Conservation (phyloP, 2,113 vertebrate species). For the Corythornis madagascariensis region DNA sequence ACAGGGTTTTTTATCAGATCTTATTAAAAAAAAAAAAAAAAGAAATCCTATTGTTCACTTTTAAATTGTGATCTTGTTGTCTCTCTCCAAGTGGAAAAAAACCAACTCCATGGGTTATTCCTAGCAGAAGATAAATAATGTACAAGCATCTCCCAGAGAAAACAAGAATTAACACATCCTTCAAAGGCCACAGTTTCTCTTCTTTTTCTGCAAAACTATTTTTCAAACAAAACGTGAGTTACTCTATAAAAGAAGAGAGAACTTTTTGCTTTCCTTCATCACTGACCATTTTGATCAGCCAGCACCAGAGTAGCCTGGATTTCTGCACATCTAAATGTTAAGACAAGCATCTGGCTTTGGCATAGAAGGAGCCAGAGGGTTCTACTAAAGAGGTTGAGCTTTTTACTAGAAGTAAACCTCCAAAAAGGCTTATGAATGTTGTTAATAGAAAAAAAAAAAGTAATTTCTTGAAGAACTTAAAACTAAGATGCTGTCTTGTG, state of each 20-base stretch:
- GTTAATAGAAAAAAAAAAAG: neutral
- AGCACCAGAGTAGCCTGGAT: neutral
- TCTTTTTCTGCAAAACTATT: neutral
- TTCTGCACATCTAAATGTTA: neutral
- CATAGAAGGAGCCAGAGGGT: neutral
- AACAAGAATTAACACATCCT: neutral
- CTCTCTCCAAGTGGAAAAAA: neutral
- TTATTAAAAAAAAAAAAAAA: neutral
- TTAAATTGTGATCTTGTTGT: neutral
- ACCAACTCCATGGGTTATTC: neutral
- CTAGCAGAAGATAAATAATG: neutral
- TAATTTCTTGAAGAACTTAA: neutral
- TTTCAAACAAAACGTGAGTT: neutral
- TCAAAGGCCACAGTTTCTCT: neutral
- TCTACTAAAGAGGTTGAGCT: neutral
- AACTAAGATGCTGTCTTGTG: neutral
- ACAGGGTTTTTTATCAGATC: neutral
- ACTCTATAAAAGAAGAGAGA: neutral
- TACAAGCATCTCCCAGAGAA: neutral
- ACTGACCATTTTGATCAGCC: neutral
- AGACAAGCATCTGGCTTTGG: neutral
- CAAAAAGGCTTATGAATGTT: fast-evolving
- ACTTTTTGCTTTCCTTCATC: neutral
- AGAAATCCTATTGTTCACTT: neutral
- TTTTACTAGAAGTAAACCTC: too few species aligned